Evolutionary conservation across 2,113 vertebrate genomes (phyloP).

Genomic region (Corythaeola cristata): DNA sequence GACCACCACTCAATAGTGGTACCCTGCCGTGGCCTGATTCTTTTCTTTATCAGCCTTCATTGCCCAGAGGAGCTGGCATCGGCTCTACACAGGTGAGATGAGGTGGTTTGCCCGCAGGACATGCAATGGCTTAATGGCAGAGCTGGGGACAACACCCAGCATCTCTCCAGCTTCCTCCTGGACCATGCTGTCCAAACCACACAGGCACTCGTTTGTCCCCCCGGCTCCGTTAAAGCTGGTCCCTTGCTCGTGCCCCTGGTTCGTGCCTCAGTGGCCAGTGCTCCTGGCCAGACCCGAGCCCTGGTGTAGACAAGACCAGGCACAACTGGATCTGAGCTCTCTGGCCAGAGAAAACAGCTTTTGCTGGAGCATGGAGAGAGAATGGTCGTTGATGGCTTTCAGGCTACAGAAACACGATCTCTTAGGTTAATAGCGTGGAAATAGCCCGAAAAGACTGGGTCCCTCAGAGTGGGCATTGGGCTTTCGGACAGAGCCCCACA

Average conservation of each 20-base stretch:
- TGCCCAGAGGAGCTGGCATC: background rate
- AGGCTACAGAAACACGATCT: background rate
- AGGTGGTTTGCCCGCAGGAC: background rate
- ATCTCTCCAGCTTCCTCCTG: background rate
- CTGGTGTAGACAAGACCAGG: background rate
- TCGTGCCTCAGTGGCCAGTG: background rate
- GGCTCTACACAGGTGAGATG: background rate
- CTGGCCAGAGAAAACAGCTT: slow-evolving; percentile 7
- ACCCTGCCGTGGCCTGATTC: background rate
- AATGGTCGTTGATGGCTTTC: background rate
- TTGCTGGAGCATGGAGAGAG: background rate
- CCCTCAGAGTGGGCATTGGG: background rate
- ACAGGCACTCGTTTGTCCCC: background rate
- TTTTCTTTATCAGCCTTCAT: background rate
- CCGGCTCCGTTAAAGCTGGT: fast-evolving
- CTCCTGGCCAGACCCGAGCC: background rate
- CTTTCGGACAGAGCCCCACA: background rate
- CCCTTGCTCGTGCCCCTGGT: background rate
- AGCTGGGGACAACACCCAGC: background rate
- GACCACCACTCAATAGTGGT: background rate
- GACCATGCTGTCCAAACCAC: background rate
- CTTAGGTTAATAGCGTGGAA: background rate
- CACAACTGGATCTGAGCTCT: background rate
- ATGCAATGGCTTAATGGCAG: fast-evolving
- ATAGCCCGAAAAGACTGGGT: background rate